phyloP scores from a whole-genome alignment of 1,140 invertebrate species.

The Halictus rubicundus region DNA sequence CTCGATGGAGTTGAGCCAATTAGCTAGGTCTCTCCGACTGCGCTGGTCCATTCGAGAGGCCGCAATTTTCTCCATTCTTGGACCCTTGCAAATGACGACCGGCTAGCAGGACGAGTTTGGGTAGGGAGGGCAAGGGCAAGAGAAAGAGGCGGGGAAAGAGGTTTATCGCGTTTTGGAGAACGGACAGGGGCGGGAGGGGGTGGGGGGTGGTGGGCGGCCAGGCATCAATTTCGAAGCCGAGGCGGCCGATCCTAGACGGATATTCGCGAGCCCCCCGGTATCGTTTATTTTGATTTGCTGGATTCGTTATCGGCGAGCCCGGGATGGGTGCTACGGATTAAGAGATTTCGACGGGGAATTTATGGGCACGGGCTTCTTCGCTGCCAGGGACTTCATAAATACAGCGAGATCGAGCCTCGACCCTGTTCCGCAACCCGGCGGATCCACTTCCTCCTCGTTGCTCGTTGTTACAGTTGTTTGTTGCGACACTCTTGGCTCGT shows the following conservation, averaged over 20 bases:
- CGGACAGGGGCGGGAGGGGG: background rate
- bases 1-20: conserved; percentile 44
- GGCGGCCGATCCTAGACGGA: conserved; percentile 9
- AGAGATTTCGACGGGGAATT: conserved; percentile 40
- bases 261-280: background rate
- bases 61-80: conserved; percentile 33
- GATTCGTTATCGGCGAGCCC: conserved; percentile 25
- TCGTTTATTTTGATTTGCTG: conserved; percentile 48
- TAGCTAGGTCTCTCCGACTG: conserved; percentile 26
- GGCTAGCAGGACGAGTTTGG: no score
- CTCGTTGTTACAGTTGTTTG: background rate
- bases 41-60: conserved; percentile 31
- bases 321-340: conserved; percentile 27
- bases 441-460: background rate
- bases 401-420: background rate
- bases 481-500: background rate
- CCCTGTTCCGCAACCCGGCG: background rate
- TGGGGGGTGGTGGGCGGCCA: no score
- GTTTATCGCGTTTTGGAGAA: conserved; percentile 23
- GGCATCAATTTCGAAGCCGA: conserved; percentile 23
- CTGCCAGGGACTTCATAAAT: conserved; percentile 37
- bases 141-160: background rate
- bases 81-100: background rate
- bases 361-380: conserved; percentile 26
- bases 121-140: no score